Evolutionary conservation across 1,140 invertebrate species (phyloP), one percentile per base, ranked within the genome.

Genomic region (Drosophila athabasca): DNA sequence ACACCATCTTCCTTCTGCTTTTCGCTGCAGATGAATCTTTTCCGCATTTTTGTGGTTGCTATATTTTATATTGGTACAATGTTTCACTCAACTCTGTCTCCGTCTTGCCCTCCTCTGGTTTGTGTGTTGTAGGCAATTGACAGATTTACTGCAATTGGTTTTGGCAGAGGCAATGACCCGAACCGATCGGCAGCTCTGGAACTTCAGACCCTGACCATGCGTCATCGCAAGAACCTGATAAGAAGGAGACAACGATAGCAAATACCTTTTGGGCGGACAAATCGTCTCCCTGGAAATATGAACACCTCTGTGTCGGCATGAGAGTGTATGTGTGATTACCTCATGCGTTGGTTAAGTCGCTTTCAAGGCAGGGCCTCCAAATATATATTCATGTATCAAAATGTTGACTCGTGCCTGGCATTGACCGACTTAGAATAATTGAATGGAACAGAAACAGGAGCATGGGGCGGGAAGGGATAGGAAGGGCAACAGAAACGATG

Each of bases 101-200:
- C 43, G 57, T 61, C 76, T 67, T 75, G 75, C 65, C 59, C 70
- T 62, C 62, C 76, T 67, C 62, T 77, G 41, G 43, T 67, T 74
- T 59, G 43, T 26, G 24, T 26, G 50, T 67, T 44, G 45, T 43
- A 55, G 15, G 46, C 70, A 74, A 83, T 84, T 78, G 80, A 83
- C 80, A 85, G 80, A 83, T 83, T 83, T 83, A 83, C 81, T 84
- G 79, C 79, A 79, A 76, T 84, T 83, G 78, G 71, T 52, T 53
- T 58, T 59, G 51, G 51, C 76, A 64, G 51, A 81, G 78, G 70
- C 78, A 81, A 77, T 50, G 78, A 81, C 67, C 78, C 79, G 58
- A 62, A 54, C 19, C 43, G 48, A 22, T 46, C 19, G 31, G 9
- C 68, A 29, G 41, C n/a, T 26, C 4, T 26, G 24, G 24, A 5